Base-by-base conservation (phyloP, 2,113 vertebrate species). In the Tricholaema leucomelas region DNA sequence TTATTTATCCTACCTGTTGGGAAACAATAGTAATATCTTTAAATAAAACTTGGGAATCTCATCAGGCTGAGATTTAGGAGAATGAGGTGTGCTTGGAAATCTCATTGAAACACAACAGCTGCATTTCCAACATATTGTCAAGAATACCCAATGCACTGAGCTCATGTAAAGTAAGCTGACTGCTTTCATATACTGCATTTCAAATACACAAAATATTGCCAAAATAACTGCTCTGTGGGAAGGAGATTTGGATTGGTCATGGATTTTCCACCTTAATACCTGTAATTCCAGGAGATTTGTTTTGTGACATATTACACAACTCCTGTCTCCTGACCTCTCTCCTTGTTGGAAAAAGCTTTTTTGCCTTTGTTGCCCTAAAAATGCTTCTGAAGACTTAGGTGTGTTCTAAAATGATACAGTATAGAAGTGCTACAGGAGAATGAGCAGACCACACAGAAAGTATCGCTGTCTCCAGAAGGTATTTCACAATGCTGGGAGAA, bases 401-500 rank as follows among this genome's bases (percentile, higher is more conserved):
- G 1, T 36, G 79, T 84, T 82, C 64, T 72, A 11, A 75, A 84
- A 52, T 2, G 9, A 31, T 48, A 3, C 25, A 24, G 8, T 0
- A 1, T 50, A 42, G 6, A n/a, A 64, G 21, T 20, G 28, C 38
- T 30, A n/a, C 4, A 19, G 66, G 54, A 80, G 61, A 61, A 72
- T 0, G 30, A 30, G 31, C 2, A 28, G 73, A 5, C 12, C 31
- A 5, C 55, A 14, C 6, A 11, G 40, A 58, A 27, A 54, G 24
- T 46, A 12, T 20, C 59, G 38, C 35, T 31, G 56, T 19, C 63
- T 19, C 4, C 16, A 36, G 50, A 70, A 71, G 48, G 27, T 54
- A 30, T 91, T 94, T 93, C 91, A 90, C 66, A 92, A 27, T 3
- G 50, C 61, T 52, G 27, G 61, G 54, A 15, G 81, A 92, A 69